Conservation (phyloP, 2,888 invertebrate genomes). For the Thymelicus lineola region DNA sequence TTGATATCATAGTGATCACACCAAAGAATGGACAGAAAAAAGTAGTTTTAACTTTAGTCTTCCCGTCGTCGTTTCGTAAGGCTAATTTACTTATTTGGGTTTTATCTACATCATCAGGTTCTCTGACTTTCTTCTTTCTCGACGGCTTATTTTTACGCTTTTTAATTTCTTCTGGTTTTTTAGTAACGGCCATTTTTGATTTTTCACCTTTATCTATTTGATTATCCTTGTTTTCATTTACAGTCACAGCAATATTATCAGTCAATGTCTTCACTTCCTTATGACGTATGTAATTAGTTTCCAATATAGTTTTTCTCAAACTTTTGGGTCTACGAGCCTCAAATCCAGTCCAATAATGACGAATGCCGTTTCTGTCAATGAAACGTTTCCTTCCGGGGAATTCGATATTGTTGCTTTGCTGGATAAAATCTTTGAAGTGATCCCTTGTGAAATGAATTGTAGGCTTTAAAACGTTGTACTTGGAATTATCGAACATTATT, state of each 20-base stretch:
- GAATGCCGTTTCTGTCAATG: conserved; percentile 64
- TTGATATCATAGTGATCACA: conserved; percentile 58
- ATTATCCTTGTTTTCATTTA: conserved; percentile 10
- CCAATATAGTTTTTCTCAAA: conserved; percentile 50
- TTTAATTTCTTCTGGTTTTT: conserved; percentile 4
- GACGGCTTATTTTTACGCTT: conserved; percentile 34
- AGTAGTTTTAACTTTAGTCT: conserved; percentile 53
- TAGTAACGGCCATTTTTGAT: neutral
- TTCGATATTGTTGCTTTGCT: conserved; percentile 47
- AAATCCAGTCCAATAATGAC: conserved; percentile 65
- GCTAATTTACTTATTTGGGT: conserved; percentile 29
- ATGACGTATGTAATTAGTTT: neutral
- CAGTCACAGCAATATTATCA: neutral
- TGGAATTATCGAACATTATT: conserved; percentile 55
- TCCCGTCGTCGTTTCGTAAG: conserved; percentile 40
- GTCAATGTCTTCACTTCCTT: conserved; percentile 32
- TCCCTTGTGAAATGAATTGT: conserved; percentile 59
- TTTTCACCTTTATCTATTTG: conserved; percentile 12
- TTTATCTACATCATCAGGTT: conserved; percentile 13
- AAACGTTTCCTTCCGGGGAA: conserved; percentile 53
- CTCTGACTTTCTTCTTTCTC: conserved; percentile 38
- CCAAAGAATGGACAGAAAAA: conserved; percentile 74
- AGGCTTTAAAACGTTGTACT: conserved; percentile 63
- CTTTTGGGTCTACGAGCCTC: conserved; percentile 40
- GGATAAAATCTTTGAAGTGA: conserved; percentile 60